phyloP scores from a whole-genome alignment of 2,113 vertebrate species.

The Sitta europaea region DNA sequence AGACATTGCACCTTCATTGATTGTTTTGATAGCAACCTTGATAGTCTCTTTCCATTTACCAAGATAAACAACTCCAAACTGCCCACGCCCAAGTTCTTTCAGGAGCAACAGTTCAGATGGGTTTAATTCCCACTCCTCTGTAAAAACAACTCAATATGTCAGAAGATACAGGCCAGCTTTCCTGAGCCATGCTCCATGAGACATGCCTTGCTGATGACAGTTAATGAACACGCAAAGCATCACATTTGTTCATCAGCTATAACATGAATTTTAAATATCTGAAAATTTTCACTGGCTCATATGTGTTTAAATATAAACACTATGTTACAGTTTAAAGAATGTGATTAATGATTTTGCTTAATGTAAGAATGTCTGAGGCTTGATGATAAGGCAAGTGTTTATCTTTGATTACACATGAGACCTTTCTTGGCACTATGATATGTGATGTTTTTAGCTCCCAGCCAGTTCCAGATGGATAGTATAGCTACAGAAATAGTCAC shows the following conservation, averaged over 20 bases:
- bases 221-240: neutral
- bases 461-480: neutral
- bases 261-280: neutral
- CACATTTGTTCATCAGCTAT: neutral
- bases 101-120: constrained; percentile 68
- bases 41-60: constrained; percentile 67
- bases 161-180: neutral
- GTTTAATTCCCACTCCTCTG: constrained; percentile 75
- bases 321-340: neutral
- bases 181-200: neutral
- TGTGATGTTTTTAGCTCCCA: neutral
- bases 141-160: constrained; percentile 20
- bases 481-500: neutral
- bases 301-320: neutral
- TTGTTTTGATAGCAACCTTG: constrained; percentile 76
- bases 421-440: neutral
- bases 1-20: constrained; percentile 75
- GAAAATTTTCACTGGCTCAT: neutral
- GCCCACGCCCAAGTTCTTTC: constrained; percentile 72
- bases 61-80: constrained; percentile 75
- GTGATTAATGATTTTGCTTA: neutral
- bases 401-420: neutral
- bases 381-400: neutral
- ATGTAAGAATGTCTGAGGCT: neutral
- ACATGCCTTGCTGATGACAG: neutral